A percentile compares a stretch with the other conserved stretches of the same genome.
Evolutionary conservation across 2,113 vertebrate species (phyloP).

Genomic region (Brachyhypopomus occidentalis): DNA sequence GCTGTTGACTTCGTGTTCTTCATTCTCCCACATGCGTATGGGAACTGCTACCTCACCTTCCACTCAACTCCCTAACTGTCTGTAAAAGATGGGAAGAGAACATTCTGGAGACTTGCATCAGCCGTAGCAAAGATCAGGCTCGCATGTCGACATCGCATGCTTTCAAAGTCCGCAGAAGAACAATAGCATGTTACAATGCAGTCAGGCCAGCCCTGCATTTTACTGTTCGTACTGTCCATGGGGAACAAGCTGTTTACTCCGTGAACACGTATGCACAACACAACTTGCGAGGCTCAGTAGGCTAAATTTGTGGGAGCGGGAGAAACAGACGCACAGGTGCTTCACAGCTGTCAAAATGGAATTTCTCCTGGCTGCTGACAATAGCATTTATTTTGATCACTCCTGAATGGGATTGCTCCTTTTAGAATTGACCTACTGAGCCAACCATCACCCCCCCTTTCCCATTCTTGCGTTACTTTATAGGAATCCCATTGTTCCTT

Average conservation of each 20-base stretch:
- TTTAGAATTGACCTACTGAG: slow-evolving; percentile 51
- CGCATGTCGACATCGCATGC: too few relatives aligned
- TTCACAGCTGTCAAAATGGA: slow-evolving; percentile 31
- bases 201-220: not conserved
- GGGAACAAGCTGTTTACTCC: not conserved
- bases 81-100: too few relatives aligned
- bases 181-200: too few relatives aligned
- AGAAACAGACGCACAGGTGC: slow-evolving; percentile 49
- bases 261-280: not conserved
- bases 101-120: too few relatives aligned
- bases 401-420: slow-evolving; percentile 26
- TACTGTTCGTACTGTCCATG: not conserved
- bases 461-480: slow-evolving; percentile 37
- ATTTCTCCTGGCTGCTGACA: slow-evolving; percentile 33
- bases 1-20: slow-evolving; percentile 1
- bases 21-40: slow-evolving; percentile 6
- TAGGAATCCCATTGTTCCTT: slow-evolving; percentile 53
- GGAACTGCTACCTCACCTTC: not conserved
- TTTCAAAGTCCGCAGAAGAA: too few relatives aligned
- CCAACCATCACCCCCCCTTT: slow-evolving; percentile 41
- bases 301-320: slow-evolving; percentile 11
- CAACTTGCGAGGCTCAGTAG: not conserved
- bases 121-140: too few relatives aligned
- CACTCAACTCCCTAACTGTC: too few relatives aligned
- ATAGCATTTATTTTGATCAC: slow-evolving; percentile 48